Evolutionary conservation across 2,888 invertebrate genomes (phyloP), one percentile per base, ranked within the genome.

Genomic region (Pocota personata): DNA sequence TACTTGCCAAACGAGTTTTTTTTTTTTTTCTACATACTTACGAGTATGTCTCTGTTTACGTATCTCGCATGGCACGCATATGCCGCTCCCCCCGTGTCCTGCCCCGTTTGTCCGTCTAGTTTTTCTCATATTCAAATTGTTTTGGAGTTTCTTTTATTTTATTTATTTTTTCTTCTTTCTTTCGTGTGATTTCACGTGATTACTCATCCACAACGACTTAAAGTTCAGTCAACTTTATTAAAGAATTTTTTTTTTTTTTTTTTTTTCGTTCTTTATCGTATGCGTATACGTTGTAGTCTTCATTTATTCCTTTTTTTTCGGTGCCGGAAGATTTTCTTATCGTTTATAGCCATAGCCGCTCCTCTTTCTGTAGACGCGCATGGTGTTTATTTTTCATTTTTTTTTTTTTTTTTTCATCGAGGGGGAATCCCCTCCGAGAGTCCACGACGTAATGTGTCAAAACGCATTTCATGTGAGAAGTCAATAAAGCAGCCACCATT

Each of bases 181-280:
- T 69, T 50, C 72, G 60, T 84, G 69, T 77, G 72, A 77, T 86
- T 86, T 82, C 72, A 71, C 50, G 66, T 72, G 86, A 87, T 87
- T 87, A 87, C 87, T 87, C 87, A 87, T 87, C 87, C 69, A 50
- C 79, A 75, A 75, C 79, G 76, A 69, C 71, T 76, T 62, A 78
- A 82, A 78, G 87, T 87, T 87, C 87, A 87, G 43, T 87, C 82
- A 87, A 87, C 87, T 82, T 87, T 67, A 72, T 77, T 67, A 72
- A 62, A 62, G 67, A 69, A 21, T 58, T 43, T 66, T 48, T 24
- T 35, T 66, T 37, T 50, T 52, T 4, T 43, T 64, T 50, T 19
- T 37, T n/a, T 16, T 43, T n/a, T n/a, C n/a, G n/a, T n/a, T n/a
- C n/a, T n/a, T 8, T 2, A 30, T 35, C 30, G 32, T 57, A 32